Conservation (phyloP, 2,113 vertebrate genomes). For the Sceloporus undulatus region DNA sequence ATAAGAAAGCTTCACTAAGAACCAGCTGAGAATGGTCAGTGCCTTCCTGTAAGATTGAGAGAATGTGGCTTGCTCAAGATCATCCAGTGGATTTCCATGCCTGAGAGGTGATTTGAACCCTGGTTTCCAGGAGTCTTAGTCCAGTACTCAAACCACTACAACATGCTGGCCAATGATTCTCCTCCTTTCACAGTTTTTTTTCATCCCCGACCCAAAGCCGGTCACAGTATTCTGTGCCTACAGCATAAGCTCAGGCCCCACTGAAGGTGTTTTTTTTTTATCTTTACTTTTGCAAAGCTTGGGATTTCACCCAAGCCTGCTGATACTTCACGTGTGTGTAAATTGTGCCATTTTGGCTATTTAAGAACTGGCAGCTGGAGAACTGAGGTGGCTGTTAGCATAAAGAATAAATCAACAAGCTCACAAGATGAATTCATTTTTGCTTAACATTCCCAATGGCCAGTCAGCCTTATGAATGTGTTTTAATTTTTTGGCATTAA, state of each 20-base stretch:
- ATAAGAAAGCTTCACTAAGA: too few relatives aligned
- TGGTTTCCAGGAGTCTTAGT: too few relatives aligned
- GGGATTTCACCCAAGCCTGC: neutral
- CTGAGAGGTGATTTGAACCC: too few relatives aligned
- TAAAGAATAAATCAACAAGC: neutral
- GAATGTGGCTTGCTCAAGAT: too few relatives aligned
- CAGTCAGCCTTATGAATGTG: neutral
- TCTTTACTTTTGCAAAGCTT: neutral
- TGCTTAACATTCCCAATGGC: slow-evolving; percentile 4
- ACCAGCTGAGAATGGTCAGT: too few relatives aligned
- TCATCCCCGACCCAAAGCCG: neutral
- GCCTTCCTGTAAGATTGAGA: too few relatives aligned
- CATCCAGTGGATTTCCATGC: too few relatives aligned
- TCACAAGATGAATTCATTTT: neutral
- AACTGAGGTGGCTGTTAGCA: neutral
- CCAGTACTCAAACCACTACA: neutral
- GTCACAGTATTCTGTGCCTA: neutral
- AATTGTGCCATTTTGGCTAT: neutral
- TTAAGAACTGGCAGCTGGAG: neutral
- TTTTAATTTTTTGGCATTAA: slow-evolving; percentile 31
- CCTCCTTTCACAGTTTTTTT: neutral
- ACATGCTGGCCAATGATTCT: neutral
- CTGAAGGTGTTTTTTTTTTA: neutral
- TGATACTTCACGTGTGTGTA: neutral
- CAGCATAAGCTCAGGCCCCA: neutral